Conservation (phyloP, 2,113 vertebrate species). For the Mus pahari region DNA sequence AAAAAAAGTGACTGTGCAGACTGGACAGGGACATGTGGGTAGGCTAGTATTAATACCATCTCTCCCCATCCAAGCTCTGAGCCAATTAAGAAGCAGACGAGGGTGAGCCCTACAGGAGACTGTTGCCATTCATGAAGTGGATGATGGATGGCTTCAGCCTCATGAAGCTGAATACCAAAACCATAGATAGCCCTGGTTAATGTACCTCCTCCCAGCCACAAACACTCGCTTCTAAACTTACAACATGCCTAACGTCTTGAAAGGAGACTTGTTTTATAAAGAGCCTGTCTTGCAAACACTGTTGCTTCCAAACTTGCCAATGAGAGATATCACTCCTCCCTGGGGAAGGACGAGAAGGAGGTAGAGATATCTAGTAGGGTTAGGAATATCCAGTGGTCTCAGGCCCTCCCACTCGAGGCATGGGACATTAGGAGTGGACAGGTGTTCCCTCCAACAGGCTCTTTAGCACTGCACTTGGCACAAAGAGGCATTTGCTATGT, state of each 20-base stretch:
- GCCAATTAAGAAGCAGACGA: background rate
- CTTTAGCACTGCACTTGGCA: background rate
- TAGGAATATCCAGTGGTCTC: background rate
- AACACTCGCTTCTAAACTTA: background rate
- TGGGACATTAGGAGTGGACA: background rate
- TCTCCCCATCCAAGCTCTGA: slow-evolving; percentile 8
- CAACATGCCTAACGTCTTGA: background rate
- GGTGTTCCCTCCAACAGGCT: background rate
- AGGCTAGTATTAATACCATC: background rate
- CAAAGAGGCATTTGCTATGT: background rate
- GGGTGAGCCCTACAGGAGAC: background rate
- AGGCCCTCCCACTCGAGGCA: background rate
- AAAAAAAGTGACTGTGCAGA: background rate
- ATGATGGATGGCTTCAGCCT: background rate
- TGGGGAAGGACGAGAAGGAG: background rate
- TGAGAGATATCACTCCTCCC: background rate
- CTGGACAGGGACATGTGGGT: background rate
- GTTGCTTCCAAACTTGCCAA: background rate
- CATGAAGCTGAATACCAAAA: slow-evolving; percentile 2
- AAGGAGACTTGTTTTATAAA: slow-evolving; percentile 36
- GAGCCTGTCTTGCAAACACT: slow-evolving; percentile 14
- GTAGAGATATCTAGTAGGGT: background rate
- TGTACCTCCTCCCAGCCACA: background rate
- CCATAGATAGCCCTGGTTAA: background rate
- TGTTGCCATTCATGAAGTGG: background rate